A percentile compares a stretch with the other conserved stretches of the same genome.
These are phyloP conservation scores for Odontomachus brunneus DNA, from an alignment of 1,140 invertebrate species.

Conservation along the genomic window DNA sequence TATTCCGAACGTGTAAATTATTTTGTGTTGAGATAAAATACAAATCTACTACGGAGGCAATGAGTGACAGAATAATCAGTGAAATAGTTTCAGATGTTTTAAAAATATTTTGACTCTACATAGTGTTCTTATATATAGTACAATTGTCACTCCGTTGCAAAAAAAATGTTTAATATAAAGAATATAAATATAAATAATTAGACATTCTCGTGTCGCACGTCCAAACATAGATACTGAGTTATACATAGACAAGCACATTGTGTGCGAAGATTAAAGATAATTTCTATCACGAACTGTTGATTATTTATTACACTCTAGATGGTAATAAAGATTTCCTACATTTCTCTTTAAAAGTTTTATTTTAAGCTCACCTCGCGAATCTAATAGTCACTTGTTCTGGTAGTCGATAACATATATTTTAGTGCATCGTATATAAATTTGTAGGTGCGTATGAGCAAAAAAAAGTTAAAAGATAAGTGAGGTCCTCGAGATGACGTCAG, in stretches of 20 bases:
- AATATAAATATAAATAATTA: conserved; percentile 24
- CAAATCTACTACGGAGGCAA: not conserved
- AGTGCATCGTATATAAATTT: conserved; percentile 19
- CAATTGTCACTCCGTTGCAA: not conserved
- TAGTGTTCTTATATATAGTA: not conserved
- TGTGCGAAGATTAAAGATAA: conserved; percentile 65
- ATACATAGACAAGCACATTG: conserved; percentile 17
- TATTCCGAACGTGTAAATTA: conserved; percentile 43
- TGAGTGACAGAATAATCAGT: not conserved
- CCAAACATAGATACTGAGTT: not conserved
- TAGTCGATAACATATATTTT: conserved; percentile 50
- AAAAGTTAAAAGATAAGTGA: conserved; percentile 51
- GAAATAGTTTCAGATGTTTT: not conserved
- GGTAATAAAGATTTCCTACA: conserved; percentile 70
- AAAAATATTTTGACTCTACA: conserved; percentile 9
- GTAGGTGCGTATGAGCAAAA: conserved; percentile 14
- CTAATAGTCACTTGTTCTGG: conserved; percentile 40
- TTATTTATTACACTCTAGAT: conserved; percentile 48
- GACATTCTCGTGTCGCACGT: not conserved
- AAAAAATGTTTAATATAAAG: conserved; percentile 7
- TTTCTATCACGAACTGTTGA: conserved; percentile 61
- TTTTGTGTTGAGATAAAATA: conserved; percentile 15
- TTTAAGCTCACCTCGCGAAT: conserved; percentile 46
- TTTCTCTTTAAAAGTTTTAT: conserved; percentile 52
- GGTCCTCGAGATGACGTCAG: conserved; percentile 56